Conservation (phyloP, 2,888 invertebrate genomes). For the Argyresthia albistria region DNA sequence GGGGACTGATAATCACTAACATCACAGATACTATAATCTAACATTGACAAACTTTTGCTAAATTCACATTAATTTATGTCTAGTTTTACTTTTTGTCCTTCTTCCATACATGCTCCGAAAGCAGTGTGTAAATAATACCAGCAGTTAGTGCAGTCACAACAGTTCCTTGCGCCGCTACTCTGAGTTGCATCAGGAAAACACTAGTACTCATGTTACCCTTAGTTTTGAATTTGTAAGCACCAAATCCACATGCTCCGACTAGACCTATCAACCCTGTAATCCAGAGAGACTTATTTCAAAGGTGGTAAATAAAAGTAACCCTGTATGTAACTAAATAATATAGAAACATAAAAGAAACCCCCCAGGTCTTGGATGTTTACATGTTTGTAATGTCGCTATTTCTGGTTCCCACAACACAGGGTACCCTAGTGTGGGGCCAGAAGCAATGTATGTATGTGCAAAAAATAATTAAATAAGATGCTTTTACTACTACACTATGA, state of each 20-base stretch:
- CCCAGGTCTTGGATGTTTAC: too few relatives aligned
- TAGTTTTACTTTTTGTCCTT: slow-evolving; percentile 12
- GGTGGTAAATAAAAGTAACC: too few relatives aligned
- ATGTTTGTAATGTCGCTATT: too few relatives aligned
- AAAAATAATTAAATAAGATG: too few relatives aligned
- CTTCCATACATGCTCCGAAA: slow-evolving; percentile 62
- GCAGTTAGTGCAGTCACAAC: slow-evolving; percentile 83
- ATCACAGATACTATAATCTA: too few relatives aligned
- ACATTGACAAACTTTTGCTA: neutral
- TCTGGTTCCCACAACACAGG: too few relatives aligned
- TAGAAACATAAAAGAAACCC: too few relatives aligned
- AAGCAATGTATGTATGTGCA: too few relatives aligned
- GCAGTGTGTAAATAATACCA: slow-evolving; percentile 80
- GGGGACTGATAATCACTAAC: too few relatives aligned
- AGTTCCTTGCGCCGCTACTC: slow-evolving; percentile 89
- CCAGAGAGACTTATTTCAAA: neutral
- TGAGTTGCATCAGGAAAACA: slow-evolving; percentile 86
- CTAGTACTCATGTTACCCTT: slow-evolving; percentile 86
- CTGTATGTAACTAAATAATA: too few relatives aligned
- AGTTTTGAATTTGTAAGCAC: slow-evolving; percentile 81
- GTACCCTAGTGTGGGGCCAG: too few relatives aligned
- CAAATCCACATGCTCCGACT: slow-evolving; percentile 76
- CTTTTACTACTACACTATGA: too few relatives aligned
- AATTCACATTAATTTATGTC: neutral
- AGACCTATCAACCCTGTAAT: slow-evolving; percentile 80